Percentiles rank a stretch among this genome's conserved stretches.
These are phyloP conservation scores for Drosophila cyrtoloma DNA, from an alignment of 2,888 invertebrate species.

Conservation along the genomic window DNA sequence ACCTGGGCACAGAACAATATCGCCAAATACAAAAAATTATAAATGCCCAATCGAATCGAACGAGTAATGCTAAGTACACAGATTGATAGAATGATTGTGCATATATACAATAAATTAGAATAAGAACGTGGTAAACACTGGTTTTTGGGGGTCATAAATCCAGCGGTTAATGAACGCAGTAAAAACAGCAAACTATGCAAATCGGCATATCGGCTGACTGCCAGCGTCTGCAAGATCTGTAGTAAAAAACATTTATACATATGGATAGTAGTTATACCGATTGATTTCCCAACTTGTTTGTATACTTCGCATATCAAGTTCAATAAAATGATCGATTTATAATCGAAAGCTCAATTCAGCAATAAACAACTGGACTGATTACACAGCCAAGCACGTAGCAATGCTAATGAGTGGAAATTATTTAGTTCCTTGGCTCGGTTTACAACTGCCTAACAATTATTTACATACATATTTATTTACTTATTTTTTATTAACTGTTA, in stretches of 20 bases:
- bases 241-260: constrained; percentile 39
- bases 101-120: constrained; percentile 69
- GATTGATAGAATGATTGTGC: constrained; percentile 64
- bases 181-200: constrained; percentile 56
- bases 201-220: constrained; percentile 43
- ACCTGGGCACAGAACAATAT: constrained; percentile 52
- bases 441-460: neutral
- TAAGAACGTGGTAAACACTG: constrained; percentile 62
- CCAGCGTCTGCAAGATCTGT: constrained; percentile 45
- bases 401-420: constrained; percentile 33
- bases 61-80: constrained; percentile 46
- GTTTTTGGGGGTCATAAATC: constrained; percentile 67
- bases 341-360: constrained; percentile 43
- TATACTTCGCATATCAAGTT: constrained; percentile 54
- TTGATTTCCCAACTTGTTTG: constrained; percentile 65
- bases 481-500: neutral
- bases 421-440: neutral
- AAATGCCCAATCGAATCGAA: constrained; percentile 48
- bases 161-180: constrained; percentile 74
- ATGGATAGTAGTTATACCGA: constrained; percentile 45
- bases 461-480: neutral
- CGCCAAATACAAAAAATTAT: constrained; percentile 18
- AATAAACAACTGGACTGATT: constrained; percentile 34
- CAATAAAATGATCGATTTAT: constrained; percentile 55
- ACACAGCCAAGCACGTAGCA: neutral